A percentile compares a stretch with the other conserved stretches of the same genome.
Evolutionary conservation across 2,113 vertebrate genomes (phyloP).

Genomic region (Apus apus): DNA sequence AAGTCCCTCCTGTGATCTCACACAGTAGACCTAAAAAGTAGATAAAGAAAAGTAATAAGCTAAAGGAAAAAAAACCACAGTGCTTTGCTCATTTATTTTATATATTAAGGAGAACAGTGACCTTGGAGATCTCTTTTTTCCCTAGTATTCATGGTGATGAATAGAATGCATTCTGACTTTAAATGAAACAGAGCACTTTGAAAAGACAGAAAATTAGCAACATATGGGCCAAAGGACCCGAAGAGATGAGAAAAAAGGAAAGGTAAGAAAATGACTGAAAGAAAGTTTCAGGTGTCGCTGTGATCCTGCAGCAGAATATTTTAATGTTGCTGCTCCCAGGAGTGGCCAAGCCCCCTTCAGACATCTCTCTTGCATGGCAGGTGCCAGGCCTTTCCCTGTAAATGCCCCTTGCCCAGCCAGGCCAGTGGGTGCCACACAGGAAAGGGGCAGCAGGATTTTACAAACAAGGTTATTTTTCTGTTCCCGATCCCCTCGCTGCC

Average conservation of each 20-base stretch:
- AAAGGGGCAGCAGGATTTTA: background rate
- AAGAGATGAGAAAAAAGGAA: constrained; percentile 58
- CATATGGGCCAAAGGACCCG: constrained; percentile 67
- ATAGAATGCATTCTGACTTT: constrained; percentile 72
- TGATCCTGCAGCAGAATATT: constrained; percentile 34
- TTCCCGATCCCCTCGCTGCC: background rate
- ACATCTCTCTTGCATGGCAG: background rate
- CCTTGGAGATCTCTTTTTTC: constrained; percentile 50
- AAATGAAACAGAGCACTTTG: constrained; percentile 71
- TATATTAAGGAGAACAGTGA: constrained; percentile 63
- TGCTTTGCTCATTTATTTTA: constrained; percentile 62
- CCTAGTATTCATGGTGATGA: constrained; percentile 57
- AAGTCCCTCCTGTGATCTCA: constrained; percentile 57
- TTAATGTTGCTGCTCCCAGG: background rate
- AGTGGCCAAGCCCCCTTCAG: background rate
- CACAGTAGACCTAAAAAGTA: constrained; percentile 64
- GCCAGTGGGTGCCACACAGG: background rate
- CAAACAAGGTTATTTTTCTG: background rate
- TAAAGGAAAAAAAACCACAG: background rate
- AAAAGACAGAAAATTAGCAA: constrained; percentile 80
- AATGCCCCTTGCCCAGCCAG: fast-evolving
- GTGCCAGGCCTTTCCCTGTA: background rate
- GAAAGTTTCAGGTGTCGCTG: constrained; percentile 63
- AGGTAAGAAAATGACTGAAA: constrained; percentile 35
- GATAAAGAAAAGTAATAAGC: constrained; percentile 65